Conservation (phyloP, 2,888 invertebrate species). For the Protonemura montana region DNA sequence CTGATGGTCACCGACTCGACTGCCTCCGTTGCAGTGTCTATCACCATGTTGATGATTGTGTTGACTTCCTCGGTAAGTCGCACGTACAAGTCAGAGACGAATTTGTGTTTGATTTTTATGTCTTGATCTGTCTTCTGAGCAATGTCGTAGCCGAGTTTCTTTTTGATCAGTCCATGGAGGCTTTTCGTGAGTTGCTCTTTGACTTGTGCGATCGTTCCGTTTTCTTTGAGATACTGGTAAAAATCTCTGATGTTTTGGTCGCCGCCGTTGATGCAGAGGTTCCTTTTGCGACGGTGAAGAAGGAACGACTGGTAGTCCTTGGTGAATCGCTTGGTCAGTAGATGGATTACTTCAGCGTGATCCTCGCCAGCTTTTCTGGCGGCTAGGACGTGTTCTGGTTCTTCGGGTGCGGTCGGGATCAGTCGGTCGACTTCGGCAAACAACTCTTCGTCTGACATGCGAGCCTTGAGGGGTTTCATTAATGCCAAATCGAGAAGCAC, state of each 20-base stretch:
- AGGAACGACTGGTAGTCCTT: constrained; percentile 52
- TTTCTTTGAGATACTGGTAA: neutral
- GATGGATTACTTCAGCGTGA: constrained; percentile 54
- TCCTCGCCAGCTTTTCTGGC: constrained; percentile 54
- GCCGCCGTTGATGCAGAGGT: constrained; percentile 26
- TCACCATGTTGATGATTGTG: constrained; percentile 19
- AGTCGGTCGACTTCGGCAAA: constrained; percentile 27
- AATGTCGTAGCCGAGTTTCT: constrained; percentile 17
- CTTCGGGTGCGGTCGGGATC: constrained; percentile 43
- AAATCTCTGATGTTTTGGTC: neutral
- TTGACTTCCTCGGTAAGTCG: constrained; percentile 55
- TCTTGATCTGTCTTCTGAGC: neutral
- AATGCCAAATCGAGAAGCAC: constrained; percentile 58
- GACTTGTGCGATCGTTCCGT: neutral
- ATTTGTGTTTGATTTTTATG: constrained; percentile 48
- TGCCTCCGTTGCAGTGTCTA: neutral
- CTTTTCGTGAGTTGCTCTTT: neutral
- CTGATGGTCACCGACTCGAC: neutral
- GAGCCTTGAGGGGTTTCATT: constrained; percentile 54
- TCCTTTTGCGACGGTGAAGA: constrained; percentile 34
- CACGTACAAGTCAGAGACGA: constrained; percentile 55
- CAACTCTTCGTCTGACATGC: constrained; percentile 55
- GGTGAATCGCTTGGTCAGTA: constrained; percentile 54
- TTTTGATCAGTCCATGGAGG: neutral
- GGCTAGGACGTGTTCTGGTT: constrained; percentile 53